Base-by-base conservation (phyloP, 2,797 vertebrate species). In the Rhynchonycteris naso region DNA sequence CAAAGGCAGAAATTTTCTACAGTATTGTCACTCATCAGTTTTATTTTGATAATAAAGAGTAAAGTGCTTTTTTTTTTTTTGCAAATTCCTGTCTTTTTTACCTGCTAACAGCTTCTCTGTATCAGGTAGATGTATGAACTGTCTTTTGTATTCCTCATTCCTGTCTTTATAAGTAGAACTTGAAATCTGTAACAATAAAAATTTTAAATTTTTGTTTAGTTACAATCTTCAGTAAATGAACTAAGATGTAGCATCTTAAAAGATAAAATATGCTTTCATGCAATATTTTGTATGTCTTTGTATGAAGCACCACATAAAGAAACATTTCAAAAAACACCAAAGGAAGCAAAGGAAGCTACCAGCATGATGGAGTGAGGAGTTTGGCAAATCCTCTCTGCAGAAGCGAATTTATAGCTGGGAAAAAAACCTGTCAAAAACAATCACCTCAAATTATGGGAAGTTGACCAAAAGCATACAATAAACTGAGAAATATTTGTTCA, bases 91-190 rank as follows among this genome's bases (percentile, higher is more conserved):
- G 3, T 71, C 75, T 92, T 97, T 30, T 99, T 99, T 98, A 99
- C 99, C 99, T 95, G 99, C 98, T 97, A 99, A 97, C 33, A 99
- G 98, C 94, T 96, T 98, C 97, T 99, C 99, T 0, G 98, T 98
- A 81, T 99, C 99, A 0, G 99, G 99, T 30, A 99, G 96, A 56
- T 99, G 99, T 97, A 98, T 99, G 96, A 99, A 99, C 76, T 99
- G 97, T 97, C 98, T 99, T 96, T 98, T 99, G 95, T 99, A 99
- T 97, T 99, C 99, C 3, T 99, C 99, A 5, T 97, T 98, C 94
- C 98, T 99, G 94, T 99, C 99, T 97, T 99, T 99, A 97, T 99
- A 99, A 91, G 98, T 99, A 4, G 98, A 98, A 95, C 98, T 98
- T 68, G 99, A 98, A 94, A 98, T 92, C 98, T 99, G 98, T 43